These are phyloP conservation scores for Calliopsis andreniformis DNA, from an alignment of 1,140 invertebrate genomes.

Conservation along the genomic window DNA sequence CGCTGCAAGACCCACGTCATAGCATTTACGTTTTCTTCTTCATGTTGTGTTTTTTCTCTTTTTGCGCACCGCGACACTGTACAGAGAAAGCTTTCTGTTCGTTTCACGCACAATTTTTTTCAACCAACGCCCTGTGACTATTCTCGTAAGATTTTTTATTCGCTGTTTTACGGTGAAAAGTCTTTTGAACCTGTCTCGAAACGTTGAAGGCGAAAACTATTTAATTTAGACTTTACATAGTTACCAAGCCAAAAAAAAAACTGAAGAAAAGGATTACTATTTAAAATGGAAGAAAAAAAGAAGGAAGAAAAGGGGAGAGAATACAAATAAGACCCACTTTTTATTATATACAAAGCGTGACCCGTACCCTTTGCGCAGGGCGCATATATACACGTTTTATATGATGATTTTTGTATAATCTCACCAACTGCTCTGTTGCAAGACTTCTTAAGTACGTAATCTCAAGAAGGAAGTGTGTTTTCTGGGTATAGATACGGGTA, in stretches of 20 bases:
- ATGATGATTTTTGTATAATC: conserved; percentile 56
- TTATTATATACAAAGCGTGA: conserved; percentile 42
- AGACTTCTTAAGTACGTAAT: conserved; percentile 40
- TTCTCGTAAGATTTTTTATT: conserved; percentile 7
- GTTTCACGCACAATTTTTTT: conserved; percentile 38
- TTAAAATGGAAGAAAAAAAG: conserved; percentile 41
- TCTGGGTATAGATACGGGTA: conserved; percentile 39
- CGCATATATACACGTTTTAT: conserved; percentile 30
- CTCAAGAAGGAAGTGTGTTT: conserved; percentile 32
- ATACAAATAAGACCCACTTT: conserved; percentile 43
- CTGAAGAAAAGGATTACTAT: no score
- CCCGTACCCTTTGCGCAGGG: conserved; percentile 45
- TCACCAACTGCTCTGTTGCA: conserved; percentile 36
- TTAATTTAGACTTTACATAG: conserved; percentile 74
- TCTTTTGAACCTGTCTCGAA: background rate
- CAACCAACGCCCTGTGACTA: background rate
- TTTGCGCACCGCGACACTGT: conserved; percentile 13
- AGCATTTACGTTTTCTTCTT: conserved; percentile 63
- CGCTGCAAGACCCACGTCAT: conserved; percentile 57
- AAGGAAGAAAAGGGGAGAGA: conserved; percentile 3
- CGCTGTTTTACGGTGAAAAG: background rate
- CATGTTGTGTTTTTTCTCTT: conserved; percentile 7
- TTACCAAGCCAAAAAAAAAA: conserved; percentile 77
- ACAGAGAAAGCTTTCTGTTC: conserved; percentile 31
- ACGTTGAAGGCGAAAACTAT: conserved; percentile 50